phyloP scores from a whole-genome alignment of 2,888 invertebrate species.

The Helicoverpa assulta region DNA sequence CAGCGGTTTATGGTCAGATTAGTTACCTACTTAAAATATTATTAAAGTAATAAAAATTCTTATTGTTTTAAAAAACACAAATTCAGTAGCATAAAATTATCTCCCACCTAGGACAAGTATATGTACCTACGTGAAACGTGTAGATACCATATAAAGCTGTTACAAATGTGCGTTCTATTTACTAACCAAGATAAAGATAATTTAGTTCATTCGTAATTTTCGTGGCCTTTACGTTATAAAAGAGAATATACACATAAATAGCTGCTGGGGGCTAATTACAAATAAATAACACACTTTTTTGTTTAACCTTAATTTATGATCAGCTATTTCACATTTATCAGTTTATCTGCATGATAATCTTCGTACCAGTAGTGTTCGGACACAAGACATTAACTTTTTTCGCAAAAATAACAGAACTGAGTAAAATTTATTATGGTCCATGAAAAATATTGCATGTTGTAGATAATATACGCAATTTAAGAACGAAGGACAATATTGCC shows the following conservation, averaged over 20 bases:
- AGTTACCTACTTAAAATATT: slow-evolving; percentile 4
- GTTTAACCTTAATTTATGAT: slow-evolving; percentile 43
- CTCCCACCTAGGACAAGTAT: too few relatives aligned
- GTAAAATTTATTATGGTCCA: slow-evolving; percentile 78
- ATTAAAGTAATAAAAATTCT: not conserved
- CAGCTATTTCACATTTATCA: slow-evolving; percentile 48
- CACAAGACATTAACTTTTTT: slow-evolving; percentile 56
- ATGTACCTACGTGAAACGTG: too few relatives aligned
- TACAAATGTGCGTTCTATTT: too few relatives aligned
- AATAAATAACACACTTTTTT: slow-evolving; percentile 3
- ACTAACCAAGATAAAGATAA: too few relatives aligned
- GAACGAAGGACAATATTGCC: slow-evolving; percentile 78
- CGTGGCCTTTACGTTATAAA: not conserved
- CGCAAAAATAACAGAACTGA: slow-evolving; percentile 65
- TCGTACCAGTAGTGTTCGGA: slow-evolving; percentile 40
- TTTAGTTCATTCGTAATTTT: not conserved
- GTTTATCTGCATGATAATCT: slow-evolving; percentile 52
- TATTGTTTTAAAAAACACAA: not conserved
- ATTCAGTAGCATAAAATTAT: too few relatives aligned
- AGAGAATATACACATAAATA: not conserved
- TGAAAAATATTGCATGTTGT: slow-evolving; percentile 81
- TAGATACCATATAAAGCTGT: too few relatives aligned
- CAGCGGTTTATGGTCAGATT: slow-evolving; percentile 2
- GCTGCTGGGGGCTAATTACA: slow-evolving; percentile 11
- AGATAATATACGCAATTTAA: slow-evolving; percentile 73